Evolutionary conservation across 2,113 vertebrate genomes (phyloP), one percentile per base, ranked within the genome.

Genomic region (Myotis brandtii): DNA sequence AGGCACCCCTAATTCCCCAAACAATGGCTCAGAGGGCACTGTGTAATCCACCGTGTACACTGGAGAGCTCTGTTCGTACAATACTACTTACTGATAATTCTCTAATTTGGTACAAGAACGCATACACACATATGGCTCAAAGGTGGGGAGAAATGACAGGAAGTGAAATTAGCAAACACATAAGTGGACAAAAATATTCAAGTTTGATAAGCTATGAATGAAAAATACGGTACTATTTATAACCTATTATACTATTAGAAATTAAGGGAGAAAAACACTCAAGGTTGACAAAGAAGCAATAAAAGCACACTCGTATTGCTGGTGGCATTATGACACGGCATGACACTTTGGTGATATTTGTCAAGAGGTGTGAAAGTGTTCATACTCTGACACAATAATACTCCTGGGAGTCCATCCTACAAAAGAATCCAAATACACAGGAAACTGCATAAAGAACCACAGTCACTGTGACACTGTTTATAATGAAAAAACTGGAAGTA

Each of bases 1-100:
- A 93, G 92, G 72, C 77, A 80, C 72, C 90, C 54, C 62, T 70
- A 85, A 92, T 37, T 91, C 82, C 96, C 95, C 62, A 66, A 66
- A 66, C 77, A 75, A 52, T 1, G 37, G 46, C 86, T 82, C 20
- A 17, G 43, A 67, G 73, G 52, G 67, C 23, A 13, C 30, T 13
- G 14, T 5, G 40, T 7, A 46, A 66, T 32, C 64, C 67, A 27
- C 48, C 0, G 0, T 6, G 32, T 0, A 12, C 32, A 30, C 17
- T 16, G 2, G 20, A 88, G 64, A 50, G 70, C 18, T n/a, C 90
- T 91, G 52, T 64, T 7, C 79, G 56, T 48, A n/a, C 8, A 17
- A 6, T 1, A 27, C 48, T 37, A 9, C 9, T 9, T 40, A 25
- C 32, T 0, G 10, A 34, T 17, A 77, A 52, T 5, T 32, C 21